Evolutionary conservation across 1,140 invertebrate genomes (phyloP).

Genomic region (Pseudomyrmex flavicornis): DNA sequence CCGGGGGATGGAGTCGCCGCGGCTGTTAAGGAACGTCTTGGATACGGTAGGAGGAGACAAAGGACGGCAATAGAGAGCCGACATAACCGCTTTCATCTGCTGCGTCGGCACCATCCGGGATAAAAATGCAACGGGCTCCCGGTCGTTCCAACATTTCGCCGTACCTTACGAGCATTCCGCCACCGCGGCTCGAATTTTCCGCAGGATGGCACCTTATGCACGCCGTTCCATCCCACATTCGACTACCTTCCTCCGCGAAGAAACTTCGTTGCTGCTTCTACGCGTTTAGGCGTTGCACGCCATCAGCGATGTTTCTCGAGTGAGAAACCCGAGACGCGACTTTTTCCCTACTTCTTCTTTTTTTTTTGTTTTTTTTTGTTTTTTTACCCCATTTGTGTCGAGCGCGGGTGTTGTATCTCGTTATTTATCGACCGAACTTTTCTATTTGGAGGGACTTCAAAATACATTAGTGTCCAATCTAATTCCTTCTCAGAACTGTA

Average conservation of each 20-base stretch:
- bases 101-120: slow-evolving; percentile 73
- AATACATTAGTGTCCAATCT: no score
- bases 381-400: no score
- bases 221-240: slow-evolving; percentile 44
- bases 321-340: no score
- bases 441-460: no score
- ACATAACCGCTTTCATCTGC: slow-evolving; percentile 79
- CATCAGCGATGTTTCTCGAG: not conserved
- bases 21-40: slow-evolving; percentile 59
- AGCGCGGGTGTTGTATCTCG: no score
- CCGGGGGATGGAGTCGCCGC: slow-evolving; percentile 48
- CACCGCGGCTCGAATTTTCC: slow-evolving; percentile 65
- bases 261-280: slow-evolving; percentile 39
- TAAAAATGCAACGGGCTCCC: slow-evolving; percentile 76
- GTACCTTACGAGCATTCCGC: slow-evolving; percentile 68
- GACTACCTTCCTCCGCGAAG: slow-evolving; percentile 1
- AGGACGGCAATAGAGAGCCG: slow-evolving; percentile 73
- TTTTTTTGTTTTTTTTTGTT: no score
- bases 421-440: no score
- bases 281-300: slow-evolving; percentile 52
- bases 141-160: slow-evolving; percentile 72
- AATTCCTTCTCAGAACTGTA: no score
- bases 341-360: no score
- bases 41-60: slow-evolving; percentile 69
- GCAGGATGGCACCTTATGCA: slow-evolving; percentile 65